Evolutionary conservation across 1,140 invertebrate species (phyloP).

Genomic region (Caenorhabditis remanei): DNA sequence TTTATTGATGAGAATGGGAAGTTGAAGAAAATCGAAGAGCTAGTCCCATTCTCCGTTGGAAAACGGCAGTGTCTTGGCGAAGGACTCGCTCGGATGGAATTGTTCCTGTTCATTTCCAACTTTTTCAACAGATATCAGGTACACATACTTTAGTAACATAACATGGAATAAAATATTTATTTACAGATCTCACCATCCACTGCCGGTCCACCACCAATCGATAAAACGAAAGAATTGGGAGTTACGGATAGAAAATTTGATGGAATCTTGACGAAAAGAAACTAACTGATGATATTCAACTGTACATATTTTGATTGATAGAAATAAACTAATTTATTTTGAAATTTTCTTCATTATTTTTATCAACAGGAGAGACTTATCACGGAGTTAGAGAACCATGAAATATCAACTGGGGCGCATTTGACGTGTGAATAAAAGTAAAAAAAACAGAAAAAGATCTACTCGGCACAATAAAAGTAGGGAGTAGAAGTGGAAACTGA

Average conservation of each 20-base stretch:
- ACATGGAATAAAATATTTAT: neutral
- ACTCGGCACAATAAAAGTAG: too few species aligned
- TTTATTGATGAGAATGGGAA: constrained; percentile 85
- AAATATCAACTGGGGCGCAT: too few species aligned
- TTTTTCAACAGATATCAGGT: constrained; percentile 85
- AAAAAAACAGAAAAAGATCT: too few species aligned
- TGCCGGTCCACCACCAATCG: neutral
- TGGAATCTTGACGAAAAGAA: neutral
- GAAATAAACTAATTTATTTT: neutral
- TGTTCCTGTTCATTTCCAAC: constrained; percentile 89
- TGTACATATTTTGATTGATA: too few species aligned
- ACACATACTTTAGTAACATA: neutral
- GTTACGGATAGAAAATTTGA: neutral
- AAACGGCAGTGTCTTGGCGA: constrained; percentile 90
- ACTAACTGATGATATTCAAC: neutral
- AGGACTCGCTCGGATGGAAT: constrained; percentile 88
- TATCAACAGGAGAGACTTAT: too few species aligned
- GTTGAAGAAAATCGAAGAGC: constrained; percentile 84
- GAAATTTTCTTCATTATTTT: neutral
- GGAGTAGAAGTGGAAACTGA: too few species aligned
- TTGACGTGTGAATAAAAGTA: too few species aligned
- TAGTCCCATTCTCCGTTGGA: constrained; percentile 90
- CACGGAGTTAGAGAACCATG: too few species aligned
- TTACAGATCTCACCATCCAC: neutral
- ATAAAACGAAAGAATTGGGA: neutral